Base-by-base conservation (phyloP, 30 jellyfish, hydroid and myxozoan genomes). In the Aurelia aurita complex sp. Pacific region DNA sequence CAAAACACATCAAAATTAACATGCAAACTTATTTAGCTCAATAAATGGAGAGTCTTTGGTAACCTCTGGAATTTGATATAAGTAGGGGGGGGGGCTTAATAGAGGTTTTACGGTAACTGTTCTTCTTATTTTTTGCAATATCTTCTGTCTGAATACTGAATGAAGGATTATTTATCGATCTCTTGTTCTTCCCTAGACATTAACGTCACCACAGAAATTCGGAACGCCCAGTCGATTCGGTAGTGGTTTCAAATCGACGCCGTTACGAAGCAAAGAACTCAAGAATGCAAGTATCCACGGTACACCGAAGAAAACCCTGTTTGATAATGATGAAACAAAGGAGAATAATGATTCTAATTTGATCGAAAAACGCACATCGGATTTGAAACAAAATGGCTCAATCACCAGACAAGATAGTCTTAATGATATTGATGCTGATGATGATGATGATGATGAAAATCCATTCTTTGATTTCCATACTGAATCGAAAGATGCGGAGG, bases 191-290 rank as follows among this genome's bases (percentile, higher is more conserved):
- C 88, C 69, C 54, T 50, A 94, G 99, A 89, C 97, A 7, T 61
- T 94, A 66, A 84, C 99, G 2, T 84, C 99, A 34, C 99, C 99
- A 3, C 73, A 64, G 82, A 88, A 81, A 81, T 90, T 94, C 64
- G 97, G 96, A 8, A 89, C 97, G 23, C 98, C 98, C 2, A 35
- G 32, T 16, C 69, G 46, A 42, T 46, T 77, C 38, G 76, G 79
- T 38, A 82, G 91, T 32, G 79, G 71, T 2, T 70, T 69, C 80
- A 83, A 64, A 67, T 83, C 95, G 13, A 90, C 98, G 38, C 98
- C 98, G 11, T 78, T 76, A 60, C 83, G 66, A 69, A 85, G 63
- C 79, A 81, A 62, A 73, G 80, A 62, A 18, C 8, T 42, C 15
- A 71, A 50, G 74, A 71, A 72, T 42, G 57, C 76, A 38, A 69